Percentiles rank a stretch among this genome's conserved stretches.
These are phyloP conservation scores for Rynchops niger DNA, from an alignment of 2,113 vertebrate genomes.

Conservation along the genomic window DNA sequence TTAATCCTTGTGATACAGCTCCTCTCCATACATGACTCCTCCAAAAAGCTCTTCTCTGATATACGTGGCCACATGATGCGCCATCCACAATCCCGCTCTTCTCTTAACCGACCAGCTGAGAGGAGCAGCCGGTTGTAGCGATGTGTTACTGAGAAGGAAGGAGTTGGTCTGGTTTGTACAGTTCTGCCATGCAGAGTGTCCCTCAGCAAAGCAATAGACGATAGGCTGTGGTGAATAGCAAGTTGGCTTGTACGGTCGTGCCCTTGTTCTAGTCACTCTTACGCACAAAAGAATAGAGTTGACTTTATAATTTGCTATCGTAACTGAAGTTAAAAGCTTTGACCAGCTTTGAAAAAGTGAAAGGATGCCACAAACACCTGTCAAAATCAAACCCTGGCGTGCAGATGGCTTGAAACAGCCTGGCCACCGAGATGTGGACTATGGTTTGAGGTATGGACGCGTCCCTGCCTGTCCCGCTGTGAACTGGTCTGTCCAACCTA, in stretches of 20 bases:
- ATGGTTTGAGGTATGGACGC: rapidly evolving
- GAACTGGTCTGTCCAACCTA: background rate
- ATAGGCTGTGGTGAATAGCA: slow-evolving; percentile 61
- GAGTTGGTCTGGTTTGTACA: background rate
- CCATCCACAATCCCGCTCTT: background rate
- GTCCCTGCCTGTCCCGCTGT: background rate
- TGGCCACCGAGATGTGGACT: background rate
- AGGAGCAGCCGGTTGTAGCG: background rate
- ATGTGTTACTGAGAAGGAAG: background rate
- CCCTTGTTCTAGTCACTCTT: background rate
- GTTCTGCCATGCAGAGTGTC: background rate
- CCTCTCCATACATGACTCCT: background rate
- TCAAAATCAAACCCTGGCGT: background rate
- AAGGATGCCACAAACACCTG: background rate
- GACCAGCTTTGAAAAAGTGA: background rate
- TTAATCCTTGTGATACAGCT: slow-evolving; percentile 12
- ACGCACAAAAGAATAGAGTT: background rate
- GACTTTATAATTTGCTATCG: background rate
- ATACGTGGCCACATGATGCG: background rate
- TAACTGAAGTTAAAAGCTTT: background rate
- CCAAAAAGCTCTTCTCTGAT: background rate
- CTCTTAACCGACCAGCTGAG: background rate
- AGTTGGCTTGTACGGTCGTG: slow-evolving; percentile 30
- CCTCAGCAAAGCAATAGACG: slow-evolving; percentile 9
- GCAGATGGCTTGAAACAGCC: background rate